phyloP scores from a whole-genome alignment of 1,140 invertebrate species.

The Stratiolaelaps scimitus region DNA sequence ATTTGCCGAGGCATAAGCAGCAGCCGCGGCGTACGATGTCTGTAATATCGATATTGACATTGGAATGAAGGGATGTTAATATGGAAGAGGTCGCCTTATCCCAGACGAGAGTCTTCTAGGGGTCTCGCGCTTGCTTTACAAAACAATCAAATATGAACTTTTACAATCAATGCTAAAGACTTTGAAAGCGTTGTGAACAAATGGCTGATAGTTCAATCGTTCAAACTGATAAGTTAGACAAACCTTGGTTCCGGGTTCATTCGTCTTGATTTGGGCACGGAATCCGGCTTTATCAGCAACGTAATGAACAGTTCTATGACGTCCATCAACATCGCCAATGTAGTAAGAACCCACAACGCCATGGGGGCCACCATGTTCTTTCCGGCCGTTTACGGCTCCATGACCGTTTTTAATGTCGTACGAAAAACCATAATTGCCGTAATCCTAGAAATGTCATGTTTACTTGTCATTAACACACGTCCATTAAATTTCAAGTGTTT shows the following conservation, averaged over 20 bases:
- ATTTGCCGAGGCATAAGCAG: too few species aligned
- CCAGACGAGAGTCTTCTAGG: too few species aligned
- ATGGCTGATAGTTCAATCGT: too few species aligned
- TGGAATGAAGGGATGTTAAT: too few species aligned
- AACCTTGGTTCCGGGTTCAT: slow-evolving; percentile 25
- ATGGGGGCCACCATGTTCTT: slow-evolving; percentile 10
- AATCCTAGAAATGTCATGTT: neutral
- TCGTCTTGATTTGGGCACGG: slow-evolving; percentile 18
- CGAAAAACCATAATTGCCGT: slow-evolving; percentile 14
- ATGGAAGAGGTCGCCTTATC: too few species aligned
- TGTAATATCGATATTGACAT: neutral
- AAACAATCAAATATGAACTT: neutral
- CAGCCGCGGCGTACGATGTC: neutral
- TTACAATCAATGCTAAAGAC: neutral
- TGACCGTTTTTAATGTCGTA: slow-evolving; percentile 4
- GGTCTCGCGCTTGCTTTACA: too few species aligned
- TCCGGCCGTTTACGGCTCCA: slow-evolving; percentile 7
- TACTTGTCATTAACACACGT: too few species aligned
- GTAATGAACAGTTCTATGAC: slow-evolving; percentile 18
- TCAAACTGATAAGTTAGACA: too few species aligned
- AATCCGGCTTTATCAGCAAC: slow-evolving; percentile 23
- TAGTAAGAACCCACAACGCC: slow-evolving; percentile 21
- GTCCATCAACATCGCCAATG: slow-evolving; percentile 19
- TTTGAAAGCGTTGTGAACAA: too few species aligned
- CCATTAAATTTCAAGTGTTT: too few species aligned